Conservation (phyloP, 2,113 vertebrate species). For the Ancistrus triradiatus region DNA sequence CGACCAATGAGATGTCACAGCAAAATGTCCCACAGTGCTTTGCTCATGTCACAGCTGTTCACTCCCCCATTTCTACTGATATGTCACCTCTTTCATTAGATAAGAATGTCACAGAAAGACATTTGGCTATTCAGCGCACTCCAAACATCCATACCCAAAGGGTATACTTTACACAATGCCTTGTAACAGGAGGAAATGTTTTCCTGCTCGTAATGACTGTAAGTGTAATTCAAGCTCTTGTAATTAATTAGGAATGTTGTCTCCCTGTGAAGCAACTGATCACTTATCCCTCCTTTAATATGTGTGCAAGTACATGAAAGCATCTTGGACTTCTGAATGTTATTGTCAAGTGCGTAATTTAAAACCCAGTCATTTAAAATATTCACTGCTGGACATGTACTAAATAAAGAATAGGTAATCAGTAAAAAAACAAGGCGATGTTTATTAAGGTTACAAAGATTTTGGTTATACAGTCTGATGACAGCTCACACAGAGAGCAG, state of each 20-base stretch:
- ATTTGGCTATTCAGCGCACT: constrained; percentile 79
- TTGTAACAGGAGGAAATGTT: constrained; percentile 82
- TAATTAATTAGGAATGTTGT: constrained; percentile 95
- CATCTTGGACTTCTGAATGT: constrained; percentile 19
- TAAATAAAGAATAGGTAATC: too few relatives aligned
- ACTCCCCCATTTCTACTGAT: constrained; percentile 37
- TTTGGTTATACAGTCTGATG: not conserved
- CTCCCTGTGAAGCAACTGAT: constrained; percentile 85
- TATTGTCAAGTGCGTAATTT: constrained; percentile 4
- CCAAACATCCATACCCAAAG: constrained; percentile 84
- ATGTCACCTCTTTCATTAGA: constrained; percentile 74
- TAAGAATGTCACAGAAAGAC: constrained; percentile 79
- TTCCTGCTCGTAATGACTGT: constrained; percentile 85
- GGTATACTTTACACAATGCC: constrained; percentile 84
- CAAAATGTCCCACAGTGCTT: constrained; percentile 77
- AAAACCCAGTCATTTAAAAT: not conserved
- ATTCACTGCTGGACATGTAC: too few relatives aligned
- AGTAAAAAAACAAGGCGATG: not conserved
- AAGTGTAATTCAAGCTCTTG: constrained; percentile 91
- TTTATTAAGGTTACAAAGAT: not conserved
- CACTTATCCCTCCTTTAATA: constrained; percentile 85
- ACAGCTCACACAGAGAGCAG: too few relatives aligned
- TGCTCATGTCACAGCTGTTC: constrained; percentile 48
- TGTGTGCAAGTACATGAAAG: constrained; percentile 70
- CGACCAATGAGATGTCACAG: constrained; percentile 81